Evolutionary conservation across 2,797 vertebrate genomes (phyloP).

Genomic region (Galaxias olidus): DNA sequence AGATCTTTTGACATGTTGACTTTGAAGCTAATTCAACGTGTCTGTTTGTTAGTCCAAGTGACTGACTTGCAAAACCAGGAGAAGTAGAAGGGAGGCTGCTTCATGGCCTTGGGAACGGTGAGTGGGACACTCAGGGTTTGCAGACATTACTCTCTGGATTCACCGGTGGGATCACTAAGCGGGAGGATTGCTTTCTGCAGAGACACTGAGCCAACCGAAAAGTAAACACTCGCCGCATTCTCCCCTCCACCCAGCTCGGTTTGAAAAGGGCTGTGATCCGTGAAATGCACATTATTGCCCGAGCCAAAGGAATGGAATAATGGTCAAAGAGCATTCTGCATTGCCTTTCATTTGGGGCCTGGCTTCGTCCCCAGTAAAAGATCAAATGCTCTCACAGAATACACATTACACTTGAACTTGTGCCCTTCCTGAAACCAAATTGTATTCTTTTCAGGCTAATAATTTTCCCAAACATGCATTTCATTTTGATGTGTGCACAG

Average conservation of each 20-base stretch:
- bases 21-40: slow-evolving; percentile 71
- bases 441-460: no score
- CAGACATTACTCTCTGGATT: neutral
- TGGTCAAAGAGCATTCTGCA: slow-evolving; percentile 20
- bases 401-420: neutral
- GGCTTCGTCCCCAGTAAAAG: slow-evolving; percentile 9
- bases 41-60: slow-evolving; percentile 67
- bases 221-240: slow-evolving; percentile 2
- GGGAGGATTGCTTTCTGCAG: slow-evolving; percentile 21
- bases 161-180: slow-evolving; percentile 11
- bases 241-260: slow-evolving; percentile 14
- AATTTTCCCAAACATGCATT: no score
- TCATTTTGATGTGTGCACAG: no score
- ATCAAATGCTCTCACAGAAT: neutral
- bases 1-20: slow-evolving; percentile 51
- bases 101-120: slow-evolving; percentile 22
- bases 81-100: slow-evolving; percentile 46
- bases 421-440: neutral
- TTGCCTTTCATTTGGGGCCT: neutral
- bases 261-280: slow-evolving; percentile 40
- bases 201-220: slow-evolving; percentile 22
- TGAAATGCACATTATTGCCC: slow-evolving; percentile 52
- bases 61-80: slow-evolving; percentile 57
- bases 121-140: neutral
- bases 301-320: slow-evolving; percentile 33